These are phyloP conservation scores for Ictalurus furcatus DNA, from an alignment of 2,113 vertebrate genomes.

Conservation along the genomic window DNA sequence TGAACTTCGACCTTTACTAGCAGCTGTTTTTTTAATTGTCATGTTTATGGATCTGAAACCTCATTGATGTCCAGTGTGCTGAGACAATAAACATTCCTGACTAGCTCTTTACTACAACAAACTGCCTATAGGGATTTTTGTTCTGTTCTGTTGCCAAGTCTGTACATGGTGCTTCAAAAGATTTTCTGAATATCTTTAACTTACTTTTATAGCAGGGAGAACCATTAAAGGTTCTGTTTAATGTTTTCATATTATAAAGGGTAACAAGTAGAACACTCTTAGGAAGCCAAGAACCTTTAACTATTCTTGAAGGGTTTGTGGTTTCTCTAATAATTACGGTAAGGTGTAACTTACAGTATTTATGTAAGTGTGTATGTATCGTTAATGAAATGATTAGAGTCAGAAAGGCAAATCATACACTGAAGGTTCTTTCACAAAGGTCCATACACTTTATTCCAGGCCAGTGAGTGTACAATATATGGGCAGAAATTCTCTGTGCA, in stretches of 20 bases:
- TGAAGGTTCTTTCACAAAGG: background rate
- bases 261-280: background rate
- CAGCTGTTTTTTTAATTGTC: conserved; percentile 41
- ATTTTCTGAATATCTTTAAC: background rate
- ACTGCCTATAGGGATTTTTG: background rate
- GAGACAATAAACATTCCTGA: background rate
- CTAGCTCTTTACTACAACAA: background rate
- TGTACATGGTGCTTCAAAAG: background rate
- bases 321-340: background rate
- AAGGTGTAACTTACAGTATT: background rate
- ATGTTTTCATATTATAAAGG: background rate
- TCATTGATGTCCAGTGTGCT: background rate
- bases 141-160: background rate
- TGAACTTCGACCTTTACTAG: conserved; percentile 32
- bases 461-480: conserved; percentile 33
- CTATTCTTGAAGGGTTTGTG: background rate
- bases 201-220: background rate
- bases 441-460: background rate
- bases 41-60: conserved; percentile 1
- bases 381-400: background rate
- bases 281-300: background rate
- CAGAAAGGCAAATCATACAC: background rate
- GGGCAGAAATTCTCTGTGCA: conserved; percentile 48
- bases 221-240: background rate
- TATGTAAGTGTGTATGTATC: background rate